Conservation (phyloP, 2,888 invertebrate genomes). For the Synergus gifuensis region DNA sequence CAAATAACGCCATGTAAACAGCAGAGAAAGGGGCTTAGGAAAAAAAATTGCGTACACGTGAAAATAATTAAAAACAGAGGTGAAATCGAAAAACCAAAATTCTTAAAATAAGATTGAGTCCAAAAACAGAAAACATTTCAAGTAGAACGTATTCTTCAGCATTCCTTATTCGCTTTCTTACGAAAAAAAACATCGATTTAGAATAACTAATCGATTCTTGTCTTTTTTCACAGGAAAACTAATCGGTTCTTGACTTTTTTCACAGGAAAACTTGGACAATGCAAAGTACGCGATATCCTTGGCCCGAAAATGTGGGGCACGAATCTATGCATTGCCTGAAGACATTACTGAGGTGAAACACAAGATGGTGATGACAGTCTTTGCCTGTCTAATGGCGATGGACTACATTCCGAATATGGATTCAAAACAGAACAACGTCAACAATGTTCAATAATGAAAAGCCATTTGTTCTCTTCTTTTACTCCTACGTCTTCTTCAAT, state of each 20-base stretch:
- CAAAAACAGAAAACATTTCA: neutral
- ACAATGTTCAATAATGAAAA: slow-evolving; percentile 67
- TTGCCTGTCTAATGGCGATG: slow-evolving; percentile 98
- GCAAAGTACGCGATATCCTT: slow-evolving; percentile 99
- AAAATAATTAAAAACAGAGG: too few species aligned
- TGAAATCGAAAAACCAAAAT: too few species aligned
- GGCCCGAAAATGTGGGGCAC: slow-evolving; percentile 97
- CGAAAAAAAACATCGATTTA: neutral
- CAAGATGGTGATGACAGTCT: slow-evolving; percentile 99
- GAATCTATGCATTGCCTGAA: slow-evolving; percentile 98
- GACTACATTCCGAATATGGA: slow-evolving; percentile 96
- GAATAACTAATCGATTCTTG: slow-evolving; percentile 15
- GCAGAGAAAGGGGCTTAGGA: too few species aligned
- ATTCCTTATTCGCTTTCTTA: neutral
- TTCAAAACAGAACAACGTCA: slow-evolving; percentile 71
- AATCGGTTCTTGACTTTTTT: slow-evolving; percentile 55
- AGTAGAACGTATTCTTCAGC: neutral
- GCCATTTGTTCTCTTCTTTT: slow-evolving; percentile 29
- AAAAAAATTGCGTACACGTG: too few species aligned
- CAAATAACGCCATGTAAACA: too few species aligned
- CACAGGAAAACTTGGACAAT: slow-evolving; percentile 95
- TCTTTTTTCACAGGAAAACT: slow-evolving; percentile 85
- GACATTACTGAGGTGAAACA: slow-evolving; percentile 99
- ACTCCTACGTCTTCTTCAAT: neutral
- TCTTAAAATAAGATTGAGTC: too few species aligned